Evolutionary conservation across 1,140 invertebrate genomes (phyloP), one percentile per base, ranked within the genome.

Genomic region (Aphaenogaster ashmeadi): DNA sequence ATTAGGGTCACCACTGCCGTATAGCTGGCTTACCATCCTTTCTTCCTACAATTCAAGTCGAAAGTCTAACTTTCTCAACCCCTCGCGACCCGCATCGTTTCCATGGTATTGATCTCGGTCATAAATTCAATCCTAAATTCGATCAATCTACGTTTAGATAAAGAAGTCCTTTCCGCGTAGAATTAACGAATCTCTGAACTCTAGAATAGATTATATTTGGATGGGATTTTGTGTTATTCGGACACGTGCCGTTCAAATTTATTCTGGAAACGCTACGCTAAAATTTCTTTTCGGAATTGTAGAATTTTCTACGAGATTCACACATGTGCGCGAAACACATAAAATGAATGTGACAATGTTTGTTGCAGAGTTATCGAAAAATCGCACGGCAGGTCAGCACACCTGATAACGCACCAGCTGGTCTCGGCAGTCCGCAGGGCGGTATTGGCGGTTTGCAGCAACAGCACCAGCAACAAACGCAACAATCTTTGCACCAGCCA

Each of bases 321-420:
- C 15, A 69, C 2, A 9, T 52, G 0, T 33, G 21, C 6, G 21
- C 44, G 11, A 41, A 38, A n/a, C 27, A 5, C 18, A n/a, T 2
- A 6, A 11, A 44, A 72, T 54, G 0, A 71, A 58, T 13, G 8
- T 1, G 41, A 36, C 41, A 47, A 60, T 87, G 90, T 58, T 83
- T 75, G 41, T 94, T 94, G 15, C 93, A 95, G 95, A 95, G 94
- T 93, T 95, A 95, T 86, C 93, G 95, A 79, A 95, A 95, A 92
- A 95, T 95, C 56, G 93, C 95, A 47, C 93, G 95, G 52, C 95
- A 95, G 94, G 95, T 95, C 13, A 95, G 92, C 89, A 95, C 95
- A 41, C 95, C 95, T 62, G 95, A 95, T 87, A 95, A 92, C 80
- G 94, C 95, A 74, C 93, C 95, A 84, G 91, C 93, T 77, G 95